A percentile compares a stretch with the other conserved stretches of the same genome.
These are phyloP conservation scores for Mesopsocus fuscifrons DNA, from an alignment of 2,888 invertebrate species.

Conservation along the genomic window DNA sequence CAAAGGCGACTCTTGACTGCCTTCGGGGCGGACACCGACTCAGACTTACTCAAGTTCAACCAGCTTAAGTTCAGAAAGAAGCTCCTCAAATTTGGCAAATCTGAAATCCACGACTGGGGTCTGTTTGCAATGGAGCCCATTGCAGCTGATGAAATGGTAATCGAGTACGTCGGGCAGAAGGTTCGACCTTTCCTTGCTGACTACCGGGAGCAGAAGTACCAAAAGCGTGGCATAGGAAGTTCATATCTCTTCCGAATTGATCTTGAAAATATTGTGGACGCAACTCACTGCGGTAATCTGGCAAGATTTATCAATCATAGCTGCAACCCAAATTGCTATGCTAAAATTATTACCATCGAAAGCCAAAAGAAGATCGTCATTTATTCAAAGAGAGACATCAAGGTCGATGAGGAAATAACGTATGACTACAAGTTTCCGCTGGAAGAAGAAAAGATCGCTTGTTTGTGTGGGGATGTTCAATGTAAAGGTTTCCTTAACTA, in stretches of 20 bases:
- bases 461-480: constrained; percentile 85
- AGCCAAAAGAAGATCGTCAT: constrained; percentile 98
- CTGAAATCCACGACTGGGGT: constrained; percentile 99
- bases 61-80: constrained; percentile 97
- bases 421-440: constrained; percentile 99
- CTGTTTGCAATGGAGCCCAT: constrained; percentile 98
- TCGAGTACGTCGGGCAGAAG: constrained; percentile 98
- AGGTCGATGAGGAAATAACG: constrained; percentile 95
- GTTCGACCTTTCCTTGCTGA: constrained; percentile 88
- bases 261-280: constrained; percentile 94
- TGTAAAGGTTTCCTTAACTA: constrained; percentile 94
- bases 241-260: constrained; percentile 97
- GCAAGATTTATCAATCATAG: constrained; percentile 98
- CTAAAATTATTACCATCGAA: constrained; percentile 95
- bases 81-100: constrained; percentile 91
- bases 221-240: constrained; percentile 91
- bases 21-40: constrained; percentile 81
- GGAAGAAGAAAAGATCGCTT: constrained; percentile 95
- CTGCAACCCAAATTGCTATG: constrained; percentile 98
- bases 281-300: constrained; percentile 94
- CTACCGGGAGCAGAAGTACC: constrained; percentile 86
- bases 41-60: constrained; percentile 88
- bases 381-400: constrained; percentile 94
- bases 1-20: constrained; percentile 81
- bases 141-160: constrained; percentile 98